These are phyloP conservation scores for Dryoscopus gambensis DNA, from an alignment of 2,113 vertebrate species.

Conservation along the genomic window DNA sequence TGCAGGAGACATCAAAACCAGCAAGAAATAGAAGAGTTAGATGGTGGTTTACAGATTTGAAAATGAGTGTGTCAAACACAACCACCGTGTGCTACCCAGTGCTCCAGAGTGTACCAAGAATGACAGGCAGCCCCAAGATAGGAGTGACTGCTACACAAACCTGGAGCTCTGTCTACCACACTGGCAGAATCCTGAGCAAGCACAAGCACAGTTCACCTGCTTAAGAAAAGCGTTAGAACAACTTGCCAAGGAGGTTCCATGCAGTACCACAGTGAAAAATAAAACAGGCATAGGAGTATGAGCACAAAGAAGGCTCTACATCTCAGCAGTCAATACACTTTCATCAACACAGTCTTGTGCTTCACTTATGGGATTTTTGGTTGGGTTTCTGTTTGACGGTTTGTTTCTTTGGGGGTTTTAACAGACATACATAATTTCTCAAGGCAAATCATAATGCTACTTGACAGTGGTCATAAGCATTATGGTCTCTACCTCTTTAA, in stretches of 20 bases:
- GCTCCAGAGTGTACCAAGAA: background rate
- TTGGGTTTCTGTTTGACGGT: background rate
- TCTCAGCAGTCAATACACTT: background rate
- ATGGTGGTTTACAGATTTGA: background rate
- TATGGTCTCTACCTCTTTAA: background rate
- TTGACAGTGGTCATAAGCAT: background rate
- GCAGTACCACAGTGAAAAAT: background rate
- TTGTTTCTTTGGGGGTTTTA: background rate
- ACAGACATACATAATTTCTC: background rate
- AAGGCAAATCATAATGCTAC: background rate
- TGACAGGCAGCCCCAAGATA: background rate
- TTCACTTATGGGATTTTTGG: accelerated
- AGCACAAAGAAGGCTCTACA: background rate
- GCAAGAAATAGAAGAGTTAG: background rate
- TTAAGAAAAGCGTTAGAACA: background rate
- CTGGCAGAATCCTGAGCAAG: background rate
- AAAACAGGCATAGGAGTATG: background rate
- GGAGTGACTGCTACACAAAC: background rate
- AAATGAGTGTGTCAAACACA: background rate
- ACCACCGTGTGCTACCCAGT: background rate
- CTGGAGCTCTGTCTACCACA: background rate
- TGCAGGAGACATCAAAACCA: conserved; percentile 54
- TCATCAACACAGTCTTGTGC: background rate
- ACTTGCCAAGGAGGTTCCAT: background rate
- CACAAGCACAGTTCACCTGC: background rate